These are phyloP conservation scores for Cyaniris semiargus DNA, from an alignment of 2,888 invertebrate species.

Conservation along the genomic window DNA sequence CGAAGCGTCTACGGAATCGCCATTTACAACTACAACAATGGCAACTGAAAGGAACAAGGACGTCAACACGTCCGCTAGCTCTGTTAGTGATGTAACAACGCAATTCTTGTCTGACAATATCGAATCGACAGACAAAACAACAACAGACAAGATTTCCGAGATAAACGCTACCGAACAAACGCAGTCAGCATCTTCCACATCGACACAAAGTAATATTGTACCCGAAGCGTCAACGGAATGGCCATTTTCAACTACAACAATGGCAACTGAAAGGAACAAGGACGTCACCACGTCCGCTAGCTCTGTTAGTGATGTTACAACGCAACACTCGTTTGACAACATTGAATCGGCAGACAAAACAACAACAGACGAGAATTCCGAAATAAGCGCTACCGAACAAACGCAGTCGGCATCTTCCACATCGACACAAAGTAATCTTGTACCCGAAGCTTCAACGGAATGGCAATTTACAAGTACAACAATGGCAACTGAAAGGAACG, in stretches of 20 bases:
- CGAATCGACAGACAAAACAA: neutral
- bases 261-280: neutral
- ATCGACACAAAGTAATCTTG: neutral
- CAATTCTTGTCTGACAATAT: neutral
- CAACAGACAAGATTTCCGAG: neutral
- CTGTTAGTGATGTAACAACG: neutral
- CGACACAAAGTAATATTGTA: neutral
- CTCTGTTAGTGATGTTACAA: neutral
- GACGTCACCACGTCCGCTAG: neutral
- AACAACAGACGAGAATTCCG: neutral
- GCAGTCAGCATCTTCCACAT: neutral
- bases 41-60: neutral
- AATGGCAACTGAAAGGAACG: neutral
- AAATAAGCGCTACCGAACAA: neutral
- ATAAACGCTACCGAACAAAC: neutral
- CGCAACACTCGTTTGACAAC: neutral
- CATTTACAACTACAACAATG: too few species aligned
- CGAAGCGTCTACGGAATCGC: too few species aligned
- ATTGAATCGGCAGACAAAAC: neutral
- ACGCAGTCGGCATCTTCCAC: too few species aligned
- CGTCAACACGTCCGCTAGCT: neutral
- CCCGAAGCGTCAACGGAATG: neutral
- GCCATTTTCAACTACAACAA: neutral
- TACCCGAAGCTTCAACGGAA: fast-evolving
- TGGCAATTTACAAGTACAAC: neutral